Evolutionary conservation across 1,140 invertebrate genomes (phyloP).

Genomic region (Drosophila murphyi): DNA sequence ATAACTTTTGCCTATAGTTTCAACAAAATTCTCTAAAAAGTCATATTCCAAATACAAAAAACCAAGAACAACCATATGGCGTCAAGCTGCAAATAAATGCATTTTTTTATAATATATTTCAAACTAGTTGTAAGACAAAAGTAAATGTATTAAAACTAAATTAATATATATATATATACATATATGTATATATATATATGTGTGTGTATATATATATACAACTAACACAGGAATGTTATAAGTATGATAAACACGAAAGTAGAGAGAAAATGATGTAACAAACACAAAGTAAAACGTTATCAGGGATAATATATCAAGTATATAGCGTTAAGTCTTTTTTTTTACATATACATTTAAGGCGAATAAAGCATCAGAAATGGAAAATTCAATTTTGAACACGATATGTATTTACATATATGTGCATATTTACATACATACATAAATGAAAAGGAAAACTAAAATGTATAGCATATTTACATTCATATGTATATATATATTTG

Average conservation of each 20-base stretch:
- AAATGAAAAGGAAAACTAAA: slow-evolving; percentile 6
- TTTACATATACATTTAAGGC: slow-evolving; percentile 56
- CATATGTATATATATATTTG: slow-evolving; percentile 22
- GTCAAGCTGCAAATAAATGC: slow-evolving; percentile 30
- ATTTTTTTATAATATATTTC: slow-evolving; percentile 42
- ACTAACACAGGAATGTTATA: slow-evolving; percentile 42
- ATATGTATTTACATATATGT: slow-evolving; percentile 40
- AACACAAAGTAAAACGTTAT: slow-evolving; percentile 76
- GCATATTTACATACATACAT: slow-evolving; percentile 37
- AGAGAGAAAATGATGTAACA: slow-evolving; percentile 54
- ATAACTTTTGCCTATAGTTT: slow-evolving; percentile 53
- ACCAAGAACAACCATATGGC: slow-evolving; percentile 33
- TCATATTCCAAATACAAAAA: slow-evolving; percentile 53
- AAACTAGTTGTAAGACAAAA: slow-evolving; percentile 34
- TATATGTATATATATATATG: background rate
- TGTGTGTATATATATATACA: background rate
- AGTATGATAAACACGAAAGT: slow-evolving; percentile 33
- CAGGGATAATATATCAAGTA: slow-evolving; percentile 80
- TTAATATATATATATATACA: slow-evolving; percentile 9
- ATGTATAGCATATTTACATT: slow-evolving; percentile 12
- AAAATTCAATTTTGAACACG: slow-evolving; percentile 35
- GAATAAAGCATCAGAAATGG: slow-evolving; percentile 31
- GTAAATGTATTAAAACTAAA: slow-evolving; percentile 55
- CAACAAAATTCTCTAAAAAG: slow-evolving; percentile 64
- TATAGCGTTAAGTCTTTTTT: slow-evolving; percentile 64